Conservation (phyloP, 2,888 invertebrate genomes). For the Orchesella flavescens region DNA sequence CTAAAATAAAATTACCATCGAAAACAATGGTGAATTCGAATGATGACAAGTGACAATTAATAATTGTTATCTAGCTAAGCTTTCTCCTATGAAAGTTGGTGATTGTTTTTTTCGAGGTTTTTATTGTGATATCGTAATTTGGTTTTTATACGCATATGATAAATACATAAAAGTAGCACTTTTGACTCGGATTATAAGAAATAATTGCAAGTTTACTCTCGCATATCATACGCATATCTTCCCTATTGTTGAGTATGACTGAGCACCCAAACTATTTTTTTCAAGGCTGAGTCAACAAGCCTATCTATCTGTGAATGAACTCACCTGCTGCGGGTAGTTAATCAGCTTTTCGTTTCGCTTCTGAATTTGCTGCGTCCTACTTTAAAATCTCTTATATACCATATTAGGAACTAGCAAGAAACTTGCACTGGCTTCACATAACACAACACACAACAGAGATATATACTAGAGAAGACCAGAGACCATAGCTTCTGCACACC, state of each 20-base stretch:
- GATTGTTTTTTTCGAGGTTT: too few species aligned
- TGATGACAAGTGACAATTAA: too few species aligned
- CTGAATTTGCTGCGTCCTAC: constrained; percentile 40
- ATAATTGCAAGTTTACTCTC: not conserved
- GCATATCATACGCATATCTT: constrained; percentile 7
- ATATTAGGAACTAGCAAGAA: constrained; percentile 22
- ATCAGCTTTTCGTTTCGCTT: constrained; percentile 32
- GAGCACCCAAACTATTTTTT: constrained; percentile 11
- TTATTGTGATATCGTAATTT: too few species aligned
- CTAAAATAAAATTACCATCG: too few species aligned
- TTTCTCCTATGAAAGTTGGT: too few species aligned
- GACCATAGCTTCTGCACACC: too few species aligned
- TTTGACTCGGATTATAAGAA: too few species aligned
- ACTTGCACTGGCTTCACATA: not conserved
- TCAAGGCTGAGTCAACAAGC: not conserved
- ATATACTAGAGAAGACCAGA: too few species aligned
- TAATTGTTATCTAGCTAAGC: too few species aligned
- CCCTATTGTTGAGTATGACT: not conserved
- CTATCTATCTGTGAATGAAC: constrained; percentile 25
- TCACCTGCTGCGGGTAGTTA: constrained; percentile 17
- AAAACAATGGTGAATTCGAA: too few species aligned
- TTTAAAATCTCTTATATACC: constrained; percentile 25
- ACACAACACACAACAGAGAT: not conserved
- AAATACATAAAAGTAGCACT: too few species aligned
- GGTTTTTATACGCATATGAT: too few species aligned